Evolutionary conservation across 35 echinoderm and acorn worm genomes (phyloP).

Genomic region (Lytechinus variegatus): DNA sequence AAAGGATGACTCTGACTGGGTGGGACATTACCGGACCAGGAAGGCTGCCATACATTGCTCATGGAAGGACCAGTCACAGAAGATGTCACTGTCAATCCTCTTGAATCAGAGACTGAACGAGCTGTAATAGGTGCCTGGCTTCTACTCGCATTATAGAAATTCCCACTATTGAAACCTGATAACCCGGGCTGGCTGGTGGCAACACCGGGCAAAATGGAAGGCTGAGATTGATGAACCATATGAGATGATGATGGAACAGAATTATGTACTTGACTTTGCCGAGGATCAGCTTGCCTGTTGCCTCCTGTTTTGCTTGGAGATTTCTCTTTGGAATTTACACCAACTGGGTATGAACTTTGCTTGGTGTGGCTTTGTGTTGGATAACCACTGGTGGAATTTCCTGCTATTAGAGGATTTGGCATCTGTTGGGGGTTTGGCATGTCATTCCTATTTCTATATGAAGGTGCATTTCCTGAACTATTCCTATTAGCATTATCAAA

Average conservation of each 20-base stretch:
- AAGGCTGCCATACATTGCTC: constrained; percentile 21
- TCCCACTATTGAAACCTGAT: constrained; percentile 13
- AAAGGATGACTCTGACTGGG: neutral
- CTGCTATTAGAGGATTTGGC: neutral
- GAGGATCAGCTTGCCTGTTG: neutral
- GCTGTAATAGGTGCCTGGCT: neutral
- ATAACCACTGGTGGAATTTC: neutral
- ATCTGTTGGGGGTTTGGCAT: neutral
- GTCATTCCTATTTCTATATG: neutral
- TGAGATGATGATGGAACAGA: neutral
- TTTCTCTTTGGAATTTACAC: neutral
- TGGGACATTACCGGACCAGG: neutral
- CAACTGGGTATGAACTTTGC: neutral
- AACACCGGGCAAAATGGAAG: neutral
- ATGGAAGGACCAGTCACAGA: neutral
- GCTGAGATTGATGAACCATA: neutral
- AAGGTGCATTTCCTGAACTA: neutral
- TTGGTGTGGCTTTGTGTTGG: neutral
- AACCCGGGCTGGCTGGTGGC: neutral
- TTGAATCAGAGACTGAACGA: neutral
- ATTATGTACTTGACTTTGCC: neutral
- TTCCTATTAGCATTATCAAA: neutral
- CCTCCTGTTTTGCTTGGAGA: neutral
- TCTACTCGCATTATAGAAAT: constrained; percentile 21
- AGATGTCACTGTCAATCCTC: neutral